Conservation (phyloP, 64 coral and sea anemone genomes). For the Actinia equina region DNA sequence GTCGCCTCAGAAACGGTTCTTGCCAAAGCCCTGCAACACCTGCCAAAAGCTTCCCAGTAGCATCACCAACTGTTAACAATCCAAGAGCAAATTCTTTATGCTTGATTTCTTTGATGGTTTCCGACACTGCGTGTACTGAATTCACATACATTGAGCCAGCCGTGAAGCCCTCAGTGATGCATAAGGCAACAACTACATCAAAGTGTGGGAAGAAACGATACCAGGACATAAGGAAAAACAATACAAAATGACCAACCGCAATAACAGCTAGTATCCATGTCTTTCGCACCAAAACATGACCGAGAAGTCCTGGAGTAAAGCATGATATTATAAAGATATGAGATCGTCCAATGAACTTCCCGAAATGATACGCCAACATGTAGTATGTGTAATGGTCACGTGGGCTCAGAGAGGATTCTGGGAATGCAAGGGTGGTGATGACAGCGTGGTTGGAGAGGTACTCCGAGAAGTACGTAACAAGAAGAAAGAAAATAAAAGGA, state of each 20-base stretch:
- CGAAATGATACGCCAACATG: slow-evolving; percentile 68
- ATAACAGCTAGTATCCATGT: slow-evolving; percentile 79
- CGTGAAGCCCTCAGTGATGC: slow-evolving; percentile 73
- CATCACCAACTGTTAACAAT: slow-evolving; percentile 77
- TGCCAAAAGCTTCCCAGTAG: slow-evolving; percentile 63
- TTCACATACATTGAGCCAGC: slow-evolving; percentile 84
- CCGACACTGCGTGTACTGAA: slow-evolving; percentile 72
- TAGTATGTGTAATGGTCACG: slow-evolving; percentile 91
- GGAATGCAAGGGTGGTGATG: slow-evolving; percentile 69
- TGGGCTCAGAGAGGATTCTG: slow-evolving; percentile 54
- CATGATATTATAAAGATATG: slow-evolving; percentile 63
- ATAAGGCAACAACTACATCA: slow-evolving; percentile 39
- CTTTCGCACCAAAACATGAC: slow-evolving; percentile 48
- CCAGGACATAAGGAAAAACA: slow-evolving; percentile 68
- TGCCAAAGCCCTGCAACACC: slow-evolving; percentile 55
- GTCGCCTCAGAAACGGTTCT: slow-evolving; percentile 53
- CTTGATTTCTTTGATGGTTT: slow-evolving; percentile 43
- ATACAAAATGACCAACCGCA: slow-evolving; percentile 44
- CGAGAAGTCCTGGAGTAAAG: slow-evolving; percentile 44
- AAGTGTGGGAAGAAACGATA: slow-evolving; percentile 63
- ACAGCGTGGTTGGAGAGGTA: slow-evolving; percentile 86
- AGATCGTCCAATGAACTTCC: slow-evolving; percentile 81
- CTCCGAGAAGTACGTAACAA: slow-evolving; percentile 81
- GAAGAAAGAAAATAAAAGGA: slow-evolving; percentile 72
- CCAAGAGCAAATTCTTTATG: slow-evolving; percentile 67